Evolutionary conservation across 2,113 vertebrate genomes (phyloP).

Genomic region (Tricholaema leucomelas): DNA sequence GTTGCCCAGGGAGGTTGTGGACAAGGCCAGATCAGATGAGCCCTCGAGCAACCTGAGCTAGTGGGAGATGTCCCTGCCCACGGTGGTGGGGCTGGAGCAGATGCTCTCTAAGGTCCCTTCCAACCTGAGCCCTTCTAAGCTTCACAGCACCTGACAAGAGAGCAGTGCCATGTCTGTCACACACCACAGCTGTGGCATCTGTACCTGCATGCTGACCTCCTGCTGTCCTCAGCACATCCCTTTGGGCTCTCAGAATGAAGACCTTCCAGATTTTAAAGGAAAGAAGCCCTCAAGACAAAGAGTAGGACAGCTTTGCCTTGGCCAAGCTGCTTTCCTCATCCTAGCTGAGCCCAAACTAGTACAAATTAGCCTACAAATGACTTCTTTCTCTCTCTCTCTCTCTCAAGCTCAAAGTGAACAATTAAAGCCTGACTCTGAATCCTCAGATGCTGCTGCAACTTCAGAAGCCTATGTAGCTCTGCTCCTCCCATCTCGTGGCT

Average conservation of each 20-base stretch:
- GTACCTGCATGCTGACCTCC: neutral
- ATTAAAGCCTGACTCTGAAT: neutral
- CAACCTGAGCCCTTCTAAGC: neutral
- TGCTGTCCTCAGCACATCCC: neutral
- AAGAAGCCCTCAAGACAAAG: neutral
- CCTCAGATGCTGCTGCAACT: neutral
- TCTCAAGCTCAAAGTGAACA: neutral
- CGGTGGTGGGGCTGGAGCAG: no score
- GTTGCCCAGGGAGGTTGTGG: no score
- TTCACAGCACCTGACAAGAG: neutral
- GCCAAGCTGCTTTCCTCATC: neutral
- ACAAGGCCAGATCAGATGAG: no score
- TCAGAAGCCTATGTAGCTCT: neutral
- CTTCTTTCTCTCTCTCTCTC: no score
- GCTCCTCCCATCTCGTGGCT: neutral
- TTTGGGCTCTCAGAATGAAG: neutral
- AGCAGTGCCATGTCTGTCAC: neutral
- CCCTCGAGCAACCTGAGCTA: no score
- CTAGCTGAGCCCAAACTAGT: neutral
- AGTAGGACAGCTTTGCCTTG: neutral
- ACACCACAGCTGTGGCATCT: no score
- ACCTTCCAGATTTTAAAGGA: neutral
- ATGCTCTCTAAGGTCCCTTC: neutral
- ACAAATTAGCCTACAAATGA: neutral
- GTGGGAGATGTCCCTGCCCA: no score